Conservation (phyloP, 2,797 vertebrate species). For the Channa striata region DNA sequence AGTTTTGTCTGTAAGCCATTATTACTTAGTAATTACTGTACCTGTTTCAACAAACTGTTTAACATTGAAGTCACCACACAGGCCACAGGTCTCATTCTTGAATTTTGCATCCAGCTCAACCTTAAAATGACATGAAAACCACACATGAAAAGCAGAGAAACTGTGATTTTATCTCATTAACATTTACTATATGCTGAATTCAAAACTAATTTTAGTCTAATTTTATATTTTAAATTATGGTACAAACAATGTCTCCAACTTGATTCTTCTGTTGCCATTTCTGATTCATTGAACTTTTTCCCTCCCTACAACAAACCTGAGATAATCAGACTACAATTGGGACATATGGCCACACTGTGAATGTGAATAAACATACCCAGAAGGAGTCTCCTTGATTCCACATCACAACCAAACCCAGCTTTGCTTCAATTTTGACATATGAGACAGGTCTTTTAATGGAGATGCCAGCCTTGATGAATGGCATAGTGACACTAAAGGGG, state of each 20-base stretch:
- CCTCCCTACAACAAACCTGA: too few species aligned
- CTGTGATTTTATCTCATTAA: too few species aligned
- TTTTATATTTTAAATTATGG: too few species aligned
- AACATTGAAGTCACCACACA: slow-evolving; percentile 90
- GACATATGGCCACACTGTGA: too few species aligned
- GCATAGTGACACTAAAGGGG: slow-evolving; percentile 78
- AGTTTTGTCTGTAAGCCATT: too few species aligned
- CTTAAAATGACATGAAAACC: slow-evolving; percentile 55
- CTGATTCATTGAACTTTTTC: too few species aligned
- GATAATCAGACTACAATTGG: too few species aligned
- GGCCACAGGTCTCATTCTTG: slow-evolving; percentile 86
- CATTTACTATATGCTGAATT: too few species aligned
- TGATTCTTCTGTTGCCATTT: too few species aligned
- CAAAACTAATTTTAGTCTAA: too few species aligned
- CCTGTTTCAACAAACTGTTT: slow-evolving; percentile 69
- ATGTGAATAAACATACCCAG: slow-evolving; percentile 79
- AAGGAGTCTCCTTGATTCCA: slow-evolving; percentile 89
- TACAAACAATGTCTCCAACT: too few species aligned
- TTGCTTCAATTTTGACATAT: slow-evolving; percentile 84
- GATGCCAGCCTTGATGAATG: slow-evolving; percentile 80
- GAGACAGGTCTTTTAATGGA: slow-evolving; percentile 76
- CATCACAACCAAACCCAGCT: slow-evolving; percentile 83
- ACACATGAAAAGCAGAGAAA: too few species aligned
- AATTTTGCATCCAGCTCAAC: slow-evolving; percentile 87
- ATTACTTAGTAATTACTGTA: slow-evolving; percentile 57